Conservation (phyloP, 2,888 invertebrate genomes). For the Pteria penguin region DNA sequence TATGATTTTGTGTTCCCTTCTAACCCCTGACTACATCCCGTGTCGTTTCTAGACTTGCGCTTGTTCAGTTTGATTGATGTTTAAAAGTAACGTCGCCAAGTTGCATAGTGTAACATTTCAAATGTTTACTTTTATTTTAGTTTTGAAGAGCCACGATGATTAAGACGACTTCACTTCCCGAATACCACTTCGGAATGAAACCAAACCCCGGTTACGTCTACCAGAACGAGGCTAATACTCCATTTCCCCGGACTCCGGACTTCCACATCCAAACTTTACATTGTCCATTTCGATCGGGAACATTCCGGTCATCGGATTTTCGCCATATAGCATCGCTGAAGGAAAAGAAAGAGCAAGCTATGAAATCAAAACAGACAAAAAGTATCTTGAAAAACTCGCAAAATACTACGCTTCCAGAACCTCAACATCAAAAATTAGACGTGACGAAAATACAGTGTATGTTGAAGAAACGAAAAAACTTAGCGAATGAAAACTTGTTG, state of each 20-base stretch:
- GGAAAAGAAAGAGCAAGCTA: background rate
- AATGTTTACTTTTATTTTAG: too few relatives aligned
- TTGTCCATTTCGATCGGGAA: background rate
- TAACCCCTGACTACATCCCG: too few relatives aligned
- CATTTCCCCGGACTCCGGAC: background rate
- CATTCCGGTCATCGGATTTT: slow-evolving; percentile 2
- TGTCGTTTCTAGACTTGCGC: too few relatives aligned
- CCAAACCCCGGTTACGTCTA: background rate
- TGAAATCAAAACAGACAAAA: slow-evolving; percentile 11
- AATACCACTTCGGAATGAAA: background rate
- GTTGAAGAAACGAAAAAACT: slow-evolving; percentile 18
- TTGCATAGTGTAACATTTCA: too few relatives aligned
- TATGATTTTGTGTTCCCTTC: too few relatives aligned
- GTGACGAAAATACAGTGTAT: slow-evolving; percentile 22
- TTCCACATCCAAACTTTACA: background rate
- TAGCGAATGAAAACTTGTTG: background rate
- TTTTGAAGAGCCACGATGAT: background rate
- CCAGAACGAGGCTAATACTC: background rate
- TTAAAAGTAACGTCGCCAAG: too few relatives aligned
- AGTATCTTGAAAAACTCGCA: slow-evolving; percentile 22
- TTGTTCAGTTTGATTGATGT: too few relatives aligned
- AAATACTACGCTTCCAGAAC: background rate
- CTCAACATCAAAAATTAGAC: slow-evolving; percentile 9
- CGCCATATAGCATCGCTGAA: background rate
- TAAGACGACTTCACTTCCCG: background rate